Base-by-base conservation (phyloP, 2,797 vertebrate genomes). In the Aldrovandia affinis region DNA sequence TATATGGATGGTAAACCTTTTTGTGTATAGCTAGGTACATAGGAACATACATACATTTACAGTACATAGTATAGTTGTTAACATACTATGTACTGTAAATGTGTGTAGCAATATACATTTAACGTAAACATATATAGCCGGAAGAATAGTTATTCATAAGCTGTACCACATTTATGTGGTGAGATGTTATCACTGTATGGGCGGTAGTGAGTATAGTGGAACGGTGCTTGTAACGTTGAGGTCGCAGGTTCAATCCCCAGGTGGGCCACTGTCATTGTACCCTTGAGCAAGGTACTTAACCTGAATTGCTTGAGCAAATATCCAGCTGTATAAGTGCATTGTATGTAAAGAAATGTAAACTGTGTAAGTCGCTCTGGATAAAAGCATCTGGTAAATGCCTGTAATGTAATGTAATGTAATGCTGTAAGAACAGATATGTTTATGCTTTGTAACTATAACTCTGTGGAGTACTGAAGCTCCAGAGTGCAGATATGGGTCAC, bases 401-500 rank as follows among this genome's bases (percentile, higher is more conserved):
- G n/a, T n/a, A n/a, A n/a, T n/a, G n/a, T n/a, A n/a, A n/a, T n/a
- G n/a, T n/a, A n/a, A n/a, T n/a, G n/a, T n/a, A n/a, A n/a, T n/a
- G 2, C 8, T 25, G 22, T 47, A 47, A 77, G 39, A 14, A n/a
- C 22, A 77, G 25, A 0, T 44, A 47, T 77, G 73, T 77, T 44
- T 77, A 42, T 10, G 36, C 70, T 22, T 8, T 20, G 39, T 14
- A 47, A 20, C 15, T 52, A 20, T 61, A 42, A 30, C 15, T 25
- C 9, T 73, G 68, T 68, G 33, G 28, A 73, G 30, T 22, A 47
- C 44, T 78, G 77, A 18, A 7, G 14, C 77, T 54, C 44, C 14
- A 30, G 47, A 50, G 77, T 73, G 50, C 83, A 82, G 70, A 86
- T 84, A 81, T 78, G 81, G 85, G 85, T 86, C 79, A 83, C 22